Evolutionary conservation across 1,140 invertebrate species (phyloP), one percentile per base, ranked within the genome.

Genomic region (Brachionus koreanus): DNA sequence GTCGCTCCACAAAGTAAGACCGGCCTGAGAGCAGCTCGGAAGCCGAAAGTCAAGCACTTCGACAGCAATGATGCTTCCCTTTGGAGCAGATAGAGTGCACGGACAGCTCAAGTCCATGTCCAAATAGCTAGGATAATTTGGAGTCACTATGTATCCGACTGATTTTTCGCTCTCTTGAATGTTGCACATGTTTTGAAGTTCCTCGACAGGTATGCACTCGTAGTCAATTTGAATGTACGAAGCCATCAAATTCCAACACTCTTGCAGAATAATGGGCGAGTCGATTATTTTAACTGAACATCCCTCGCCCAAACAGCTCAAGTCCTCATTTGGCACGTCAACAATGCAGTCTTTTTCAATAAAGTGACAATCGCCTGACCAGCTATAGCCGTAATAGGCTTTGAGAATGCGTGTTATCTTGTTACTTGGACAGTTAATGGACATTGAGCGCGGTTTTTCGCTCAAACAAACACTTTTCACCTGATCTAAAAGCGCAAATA

Each of bases 331-430:
- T 35, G 79, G 79, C 13, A 69, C 79, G 46, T 82, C 42, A n/a
- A 82, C 57, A 13, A 65, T 82, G 33, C 79, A 82, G 42, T 82
- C 79, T 67, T 82, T 82, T 42, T 82, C 79, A 5, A 82, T 82
- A 67, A 65, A 82, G 23, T 65, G 57, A 43, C 79, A 82, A 13
- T 82, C 79, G 33, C 57, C 57, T 16, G 79, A 82, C 79, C 79
- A 82, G 10, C 57, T 65, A 16, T 82, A 82, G 19, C 79, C 79
- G 19, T 82, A 82, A 29, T 67, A 65, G 39, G 57, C 57, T 7
- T 57, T 49, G n/a, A 65, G n/a, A 13, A 82, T 65, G 39, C 57
- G 49, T 4, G 57, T 82, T 37, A 82, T 65, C 42, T 65, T 65
- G 42, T 82, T 67, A 7, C 9, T 42, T 1, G 79, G 57, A 13